Conservation (phyloP, 2,888 invertebrate genomes). For the Diaphora mendica region DNA sequence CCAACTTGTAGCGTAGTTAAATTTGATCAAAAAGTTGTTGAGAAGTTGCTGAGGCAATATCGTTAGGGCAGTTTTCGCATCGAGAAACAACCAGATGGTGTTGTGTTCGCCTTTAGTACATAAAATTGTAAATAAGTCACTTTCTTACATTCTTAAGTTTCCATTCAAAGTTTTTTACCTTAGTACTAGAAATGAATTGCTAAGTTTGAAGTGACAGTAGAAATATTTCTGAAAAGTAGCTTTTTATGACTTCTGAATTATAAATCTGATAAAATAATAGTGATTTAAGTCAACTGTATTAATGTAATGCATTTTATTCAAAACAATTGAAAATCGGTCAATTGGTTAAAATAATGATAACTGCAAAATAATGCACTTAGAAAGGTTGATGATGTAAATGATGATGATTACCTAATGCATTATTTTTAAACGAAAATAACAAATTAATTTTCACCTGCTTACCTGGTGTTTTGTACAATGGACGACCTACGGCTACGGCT, state of each 20-base stretch:
- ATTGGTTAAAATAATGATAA: no score
- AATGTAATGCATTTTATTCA: no score
- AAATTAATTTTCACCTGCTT: no score
- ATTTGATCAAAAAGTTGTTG: constrained; percentile 52
- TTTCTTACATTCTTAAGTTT: neutral
- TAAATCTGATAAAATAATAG: no score
- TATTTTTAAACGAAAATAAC: no score
- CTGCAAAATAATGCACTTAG: no score
- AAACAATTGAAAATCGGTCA: no score
- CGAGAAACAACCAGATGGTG: constrained; percentile 38
- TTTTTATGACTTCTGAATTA: neutral
- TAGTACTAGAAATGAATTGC: neutral
- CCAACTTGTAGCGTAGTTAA: constrained; percentile 35
- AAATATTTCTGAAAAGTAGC: neutral
- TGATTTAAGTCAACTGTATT: no score
- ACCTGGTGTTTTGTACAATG: no score
- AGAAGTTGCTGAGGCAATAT: constrained; percentile 47
- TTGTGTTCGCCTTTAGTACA: constrained; percentile 10
- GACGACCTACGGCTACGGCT: no score
- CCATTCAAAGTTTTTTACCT: neutral
- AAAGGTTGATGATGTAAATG: no score
- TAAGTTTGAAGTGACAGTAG: neutral
- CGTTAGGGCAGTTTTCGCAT: constrained; percentile 45
- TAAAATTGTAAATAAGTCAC: constrained; percentile 14
- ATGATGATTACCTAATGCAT: no score